Conservation (phyloP, 2,113 vertebrate genomes). For the Ancistrus triradiatus region DNA sequence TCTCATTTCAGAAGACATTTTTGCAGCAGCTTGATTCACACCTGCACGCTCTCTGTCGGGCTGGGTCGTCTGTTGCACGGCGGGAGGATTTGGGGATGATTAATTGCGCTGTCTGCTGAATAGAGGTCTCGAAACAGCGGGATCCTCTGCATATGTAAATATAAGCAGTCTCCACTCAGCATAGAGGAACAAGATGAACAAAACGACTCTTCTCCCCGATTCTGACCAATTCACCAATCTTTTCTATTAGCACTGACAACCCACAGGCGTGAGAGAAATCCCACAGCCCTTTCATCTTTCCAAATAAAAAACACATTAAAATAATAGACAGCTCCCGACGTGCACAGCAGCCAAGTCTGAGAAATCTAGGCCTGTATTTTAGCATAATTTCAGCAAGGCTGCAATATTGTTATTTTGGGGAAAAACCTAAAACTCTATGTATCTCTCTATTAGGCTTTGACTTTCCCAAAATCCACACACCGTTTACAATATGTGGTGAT, state of each 20-base stretch:
- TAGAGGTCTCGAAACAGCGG: conserved; percentile 79
- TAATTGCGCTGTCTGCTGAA: conserved; percentile 91
- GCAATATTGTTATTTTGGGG: background rate
- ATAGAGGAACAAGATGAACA: conserved; percentile 78
- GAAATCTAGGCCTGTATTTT: conserved; percentile 15
- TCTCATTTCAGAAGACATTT: conserved; percentile 51
- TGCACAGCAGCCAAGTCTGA: background rate
- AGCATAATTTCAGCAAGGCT: conserved; percentile 1
- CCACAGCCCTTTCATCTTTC: conserved; percentile 51
- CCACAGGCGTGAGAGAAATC: conserved; percentile 50
- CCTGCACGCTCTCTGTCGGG: conserved; percentile 80
- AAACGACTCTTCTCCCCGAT: conserved; percentile 68
- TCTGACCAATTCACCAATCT: conserved; percentile 67
- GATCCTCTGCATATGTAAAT: conserved; percentile 86
- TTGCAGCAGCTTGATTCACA: conserved; percentile 76
- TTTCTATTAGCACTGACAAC: conserved; percentile 66
- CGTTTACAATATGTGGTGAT: too few relatives aligned
- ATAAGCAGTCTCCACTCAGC: conserved; percentile 76
- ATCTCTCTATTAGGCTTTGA: too few relatives aligned
- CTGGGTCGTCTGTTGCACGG: conserved; percentile 74
- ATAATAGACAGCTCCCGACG: conserved; percentile 30
- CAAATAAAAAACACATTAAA: conserved; percentile 50
- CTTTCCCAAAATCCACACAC: too few relatives aligned
- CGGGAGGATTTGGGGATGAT: conserved; percentile 86
- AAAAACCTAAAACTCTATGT: too few relatives aligned